These are phyloP conservation scores for Phengaris alcon DNA, from an alignment of 2,888 invertebrate genomes.

Conservation along the genomic window DNA sequence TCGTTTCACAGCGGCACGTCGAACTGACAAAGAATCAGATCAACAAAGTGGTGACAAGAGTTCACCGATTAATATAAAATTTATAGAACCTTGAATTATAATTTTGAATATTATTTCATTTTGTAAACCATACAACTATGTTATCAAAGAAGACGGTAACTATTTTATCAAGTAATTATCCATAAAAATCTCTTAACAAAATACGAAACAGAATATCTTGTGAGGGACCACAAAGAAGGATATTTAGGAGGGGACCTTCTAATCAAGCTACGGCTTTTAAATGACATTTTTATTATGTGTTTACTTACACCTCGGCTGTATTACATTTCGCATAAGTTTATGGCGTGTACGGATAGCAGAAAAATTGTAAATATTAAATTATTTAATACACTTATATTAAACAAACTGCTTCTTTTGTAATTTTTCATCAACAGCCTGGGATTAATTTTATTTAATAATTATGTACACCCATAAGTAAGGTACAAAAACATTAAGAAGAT, in stretches of 20 bases:
- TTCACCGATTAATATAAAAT: no score
- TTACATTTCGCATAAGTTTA: constrained; percentile 23
- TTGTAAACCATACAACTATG: not conserved
- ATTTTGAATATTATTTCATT: not conserved
- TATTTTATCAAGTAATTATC: not conserved
- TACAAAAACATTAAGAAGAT: no score
- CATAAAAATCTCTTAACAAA: constrained; percentile 14
- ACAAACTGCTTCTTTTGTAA: no score
- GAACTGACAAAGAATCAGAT: not conserved
- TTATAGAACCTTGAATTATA: no score
- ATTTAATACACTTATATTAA: not conserved
- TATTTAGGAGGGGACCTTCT: constrained; percentile 24
- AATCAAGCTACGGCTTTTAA: constrained; percentile 26
- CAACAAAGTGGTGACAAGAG: not conserved
- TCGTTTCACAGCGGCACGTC: no score
- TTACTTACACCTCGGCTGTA: constrained; percentile 26
- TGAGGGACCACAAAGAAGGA: constrained; percentile 9
- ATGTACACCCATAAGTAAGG: no score
- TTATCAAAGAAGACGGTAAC: not conserved
- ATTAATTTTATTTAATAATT: no score
- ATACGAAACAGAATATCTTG: constrained; percentile 8
- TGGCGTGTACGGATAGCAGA: constrained; percentile 13
- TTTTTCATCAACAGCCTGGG: no score
- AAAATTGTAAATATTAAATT: not conserved
- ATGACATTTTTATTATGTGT: constrained; percentile 27